Conservation (phyloP, 2,797 vertebrate species). For the Ammospiza maritima region DNA sequence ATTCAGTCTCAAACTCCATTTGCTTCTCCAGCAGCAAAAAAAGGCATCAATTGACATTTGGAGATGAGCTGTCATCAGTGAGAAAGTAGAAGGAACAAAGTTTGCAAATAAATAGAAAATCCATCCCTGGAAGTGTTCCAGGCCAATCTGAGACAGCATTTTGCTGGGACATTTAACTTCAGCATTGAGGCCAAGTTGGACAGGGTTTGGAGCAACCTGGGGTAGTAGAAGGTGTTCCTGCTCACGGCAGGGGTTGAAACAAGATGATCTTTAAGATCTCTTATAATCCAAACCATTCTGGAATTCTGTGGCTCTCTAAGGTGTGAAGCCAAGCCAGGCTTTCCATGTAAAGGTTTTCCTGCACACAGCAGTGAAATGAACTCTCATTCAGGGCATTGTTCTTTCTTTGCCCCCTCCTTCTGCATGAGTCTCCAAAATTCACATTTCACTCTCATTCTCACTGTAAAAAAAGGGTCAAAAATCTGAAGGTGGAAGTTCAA, state of each 20-base stretch:
- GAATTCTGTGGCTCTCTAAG: not conserved
- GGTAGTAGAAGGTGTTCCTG: not conserved
- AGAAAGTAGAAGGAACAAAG: not conserved
- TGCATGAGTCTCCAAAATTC: not conserved
- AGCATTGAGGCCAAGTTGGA: not conserved
- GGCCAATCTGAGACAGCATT: not conserved
- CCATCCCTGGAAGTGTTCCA: not conserved
- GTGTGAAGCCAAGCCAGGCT: not conserved
- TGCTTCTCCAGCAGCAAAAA: not conserved
- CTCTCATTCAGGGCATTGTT: not conserved
- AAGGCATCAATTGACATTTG: not conserved
- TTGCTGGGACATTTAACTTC: no score
- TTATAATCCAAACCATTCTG: not conserved
- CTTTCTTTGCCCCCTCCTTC: not conserved
- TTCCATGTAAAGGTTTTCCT: not conserved
- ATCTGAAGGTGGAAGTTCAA: not conserved
- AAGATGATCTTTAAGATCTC: not conserved
- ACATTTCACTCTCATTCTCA: not conserved
- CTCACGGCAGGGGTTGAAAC: not conserved
- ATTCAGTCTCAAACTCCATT: not conserved
- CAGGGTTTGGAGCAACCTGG: fast-evolving
- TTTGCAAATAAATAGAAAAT: not conserved
- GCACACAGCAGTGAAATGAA: not conserved
- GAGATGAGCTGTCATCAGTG: not conserved
- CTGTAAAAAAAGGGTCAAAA: not conserved